These are phyloP conservation scores for Rhodophaea formosa DNA, from an alignment of 2,888 invertebrate genomes.

Conservation along the genomic window DNA sequence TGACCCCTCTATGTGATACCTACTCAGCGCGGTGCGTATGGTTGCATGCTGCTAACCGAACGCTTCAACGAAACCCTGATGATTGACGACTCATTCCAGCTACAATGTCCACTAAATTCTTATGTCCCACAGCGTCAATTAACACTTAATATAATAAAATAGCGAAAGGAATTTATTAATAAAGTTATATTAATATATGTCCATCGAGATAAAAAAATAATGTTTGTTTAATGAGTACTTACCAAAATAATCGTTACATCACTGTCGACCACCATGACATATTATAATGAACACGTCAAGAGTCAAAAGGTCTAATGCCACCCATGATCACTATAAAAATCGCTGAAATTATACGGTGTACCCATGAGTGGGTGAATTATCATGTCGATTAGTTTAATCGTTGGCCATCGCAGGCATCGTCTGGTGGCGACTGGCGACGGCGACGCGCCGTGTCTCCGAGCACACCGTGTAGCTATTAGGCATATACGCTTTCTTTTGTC, in stretches of 20 bases:
- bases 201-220: slow-evolving; percentile 27
- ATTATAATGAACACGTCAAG: slow-evolving; percentile 52
- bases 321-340: slow-evolving; percentile 64
- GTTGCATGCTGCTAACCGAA: slow-evolving; percentile 46
- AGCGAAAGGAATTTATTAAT: slow-evolving; percentile 42
- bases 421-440: slow-evolving; percentile 29
- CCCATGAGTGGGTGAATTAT: slow-evolving; percentile 60
- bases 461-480: slow-evolving; percentile 48
- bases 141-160: slow-evolving; percentile 53
- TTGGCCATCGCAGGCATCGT: slow-evolving; percentile 41
- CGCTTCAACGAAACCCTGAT: slow-evolving; percentile 40
- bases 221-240: slow-evolving; percentile 23
- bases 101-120: slow-evolving; percentile 44
- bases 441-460: slow-evolving; percentile 39
- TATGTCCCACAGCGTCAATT: slow-evolving; percentile 53
- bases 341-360: slow-evolving; percentile 67
- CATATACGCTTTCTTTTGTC: slow-evolving; percentile 52
- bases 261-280: slow-evolving; percentile 35
- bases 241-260: slow-evolving; percentile 26
- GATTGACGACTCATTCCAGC: slow-evolving; percentile 55
- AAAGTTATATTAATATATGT: slow-evolving; percentile 39
- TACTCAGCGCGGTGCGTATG: slow-evolving; percentile 23
- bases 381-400: slow-evolving; percentile 68
- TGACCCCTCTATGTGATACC: neutral
- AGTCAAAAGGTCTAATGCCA: slow-evolving; percentile 49